A percentile compares a stretch with the other conserved stretches of the same genome.
Conservation (phyloP, 2,797 vertebrate genomes). For the Rhynchotus rufescens region DNA sequence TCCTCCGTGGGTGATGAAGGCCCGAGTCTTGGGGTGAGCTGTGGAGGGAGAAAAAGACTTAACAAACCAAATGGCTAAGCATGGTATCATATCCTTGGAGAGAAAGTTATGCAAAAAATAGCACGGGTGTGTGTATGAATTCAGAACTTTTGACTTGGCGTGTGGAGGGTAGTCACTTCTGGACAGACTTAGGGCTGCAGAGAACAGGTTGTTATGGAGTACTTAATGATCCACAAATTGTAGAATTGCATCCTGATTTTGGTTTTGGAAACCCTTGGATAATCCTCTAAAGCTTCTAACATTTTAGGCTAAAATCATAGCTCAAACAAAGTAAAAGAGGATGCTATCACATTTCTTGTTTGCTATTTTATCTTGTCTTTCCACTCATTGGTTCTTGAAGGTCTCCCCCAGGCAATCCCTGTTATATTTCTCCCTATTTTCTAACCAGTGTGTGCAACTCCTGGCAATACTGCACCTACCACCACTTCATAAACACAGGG, state of each 20-base stretch:
- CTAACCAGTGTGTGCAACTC: not conserved
- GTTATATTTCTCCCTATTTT: not conserved
- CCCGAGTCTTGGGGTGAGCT: slow-evolving; percentile 88
- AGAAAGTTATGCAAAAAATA: not conserved
- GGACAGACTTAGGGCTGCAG: not conserved
- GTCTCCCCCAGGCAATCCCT: not conserved
- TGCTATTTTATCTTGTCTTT: not conserved
- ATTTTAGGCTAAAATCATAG: not conserved
- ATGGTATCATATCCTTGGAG: not conserved
- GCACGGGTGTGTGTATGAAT: not conserved
- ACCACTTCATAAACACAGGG: not conserved
- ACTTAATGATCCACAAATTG: not conserved
- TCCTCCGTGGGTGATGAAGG: slow-evolving; percentile 93
- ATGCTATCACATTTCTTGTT: not conserved
- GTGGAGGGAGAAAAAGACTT: not conserved
- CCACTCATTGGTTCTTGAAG: not conserved
- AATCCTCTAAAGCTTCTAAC: not conserved
- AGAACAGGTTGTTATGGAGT: not conserved
- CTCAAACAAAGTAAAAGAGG: not conserved
- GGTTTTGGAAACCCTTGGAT: not conserved
- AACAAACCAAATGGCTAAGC: not conserved
- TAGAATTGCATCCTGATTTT: not conserved
- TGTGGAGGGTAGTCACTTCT: not conserved
- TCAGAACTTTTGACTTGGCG: not conserved
- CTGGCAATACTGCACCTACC: not conserved